A percentile compares a stretch with the other conserved stretches of the same genome.
Evolutionary conservation across 1,140 invertebrate genomes (phyloP).

Genomic region (Manduca sexta): DNA sequence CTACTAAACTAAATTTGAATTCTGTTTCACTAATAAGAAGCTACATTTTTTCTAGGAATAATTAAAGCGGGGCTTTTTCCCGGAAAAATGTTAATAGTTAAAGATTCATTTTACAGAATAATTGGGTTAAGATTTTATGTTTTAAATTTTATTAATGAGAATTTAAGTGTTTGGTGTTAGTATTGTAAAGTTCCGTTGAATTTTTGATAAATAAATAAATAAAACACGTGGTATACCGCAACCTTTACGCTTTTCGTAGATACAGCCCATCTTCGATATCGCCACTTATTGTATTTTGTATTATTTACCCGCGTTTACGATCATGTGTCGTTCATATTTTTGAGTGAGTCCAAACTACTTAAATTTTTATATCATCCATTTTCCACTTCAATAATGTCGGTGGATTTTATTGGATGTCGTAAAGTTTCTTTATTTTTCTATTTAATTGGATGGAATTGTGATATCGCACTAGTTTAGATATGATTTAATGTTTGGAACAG

Average conservation of each 20-base stretch:
- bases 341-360: conserved; percentile 66
- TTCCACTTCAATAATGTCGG: conserved; percentile 53
- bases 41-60: too few species aligned
- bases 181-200: too few species aligned
- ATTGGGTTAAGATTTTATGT: too few species aligned
- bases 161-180: too few species aligned
- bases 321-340: conserved; percentile 57
- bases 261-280: conserved; percentile 52
- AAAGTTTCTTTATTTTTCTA: conserved; percentile 35
- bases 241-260: conserved; percentile 16
- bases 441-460: conserved; percentile 55
- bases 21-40: too few species aligned
- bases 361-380: conserved; percentile 61
- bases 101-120: too few species aligned
- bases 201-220: background rate
- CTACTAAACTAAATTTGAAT: too few species aligned
- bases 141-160: too few species aligned
- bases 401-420: conserved; percentile 46
- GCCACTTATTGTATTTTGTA: conserved; percentile 72
- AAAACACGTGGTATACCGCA: conserved; percentile 21
- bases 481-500: background rate
- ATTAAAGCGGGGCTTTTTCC: too few species aligned
- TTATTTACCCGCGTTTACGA: conserved; percentile 70
- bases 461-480: background rate
- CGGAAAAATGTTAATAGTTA: too few species aligned